phyloP scores from a whole-genome alignment of 1,140 invertebrate species.

The Drosophila grimshawi region DNA sequence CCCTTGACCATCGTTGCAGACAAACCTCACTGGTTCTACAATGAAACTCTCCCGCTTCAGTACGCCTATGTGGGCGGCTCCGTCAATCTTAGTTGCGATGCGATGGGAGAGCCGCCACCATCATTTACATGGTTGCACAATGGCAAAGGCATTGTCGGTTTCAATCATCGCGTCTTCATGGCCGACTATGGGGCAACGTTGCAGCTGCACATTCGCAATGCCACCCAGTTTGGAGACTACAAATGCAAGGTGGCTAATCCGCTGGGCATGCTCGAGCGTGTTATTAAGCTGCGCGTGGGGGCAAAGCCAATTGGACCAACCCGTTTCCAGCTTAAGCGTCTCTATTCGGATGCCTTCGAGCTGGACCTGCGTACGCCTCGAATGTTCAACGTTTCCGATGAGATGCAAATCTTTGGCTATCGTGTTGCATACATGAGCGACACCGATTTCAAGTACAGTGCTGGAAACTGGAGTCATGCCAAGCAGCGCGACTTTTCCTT shows the following conservation, averaged over 20 bases:
- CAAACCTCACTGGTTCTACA: constrained; percentile 76
- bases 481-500: constrained; percentile 74
- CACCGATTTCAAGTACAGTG: constrained; percentile 70
- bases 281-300: constrained; percentile 85
- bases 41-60: constrained; percentile 76
- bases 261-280: constrained; percentile 85
- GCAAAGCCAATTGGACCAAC: constrained; percentile 85
- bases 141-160: constrained; percentile 75
- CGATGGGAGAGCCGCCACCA: constrained; percentile 86
- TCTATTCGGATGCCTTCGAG: constrained; percentile 79
- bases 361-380: constrained; percentile 80
- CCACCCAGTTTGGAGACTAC: constrained; percentile 86
- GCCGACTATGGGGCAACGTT: constrained; percentile 84
- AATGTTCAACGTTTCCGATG: constrained; percentile 65
- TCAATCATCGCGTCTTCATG: constrained; percentile 82
- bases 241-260: constrained; percentile 86
- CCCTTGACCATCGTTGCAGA: constrained; percentile 46
- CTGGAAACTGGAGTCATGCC: constrained; percentile 80
- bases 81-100: constrained; percentile 87
- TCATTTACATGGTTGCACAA: constrained; percentile 86
- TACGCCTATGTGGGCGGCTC: constrained; percentile 85
- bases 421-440: constrained; percentile 78
- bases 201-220: constrained; percentile 85
- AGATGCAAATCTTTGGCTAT: constrained; percentile 83
- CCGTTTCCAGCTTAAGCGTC: constrained; percentile 76